Evolutionary conservation across 2,113 vertebrate genomes (phyloP), one percentile per base, ranked within the genome.

Genomic region (Chloropsis hardwickii): DNA sequence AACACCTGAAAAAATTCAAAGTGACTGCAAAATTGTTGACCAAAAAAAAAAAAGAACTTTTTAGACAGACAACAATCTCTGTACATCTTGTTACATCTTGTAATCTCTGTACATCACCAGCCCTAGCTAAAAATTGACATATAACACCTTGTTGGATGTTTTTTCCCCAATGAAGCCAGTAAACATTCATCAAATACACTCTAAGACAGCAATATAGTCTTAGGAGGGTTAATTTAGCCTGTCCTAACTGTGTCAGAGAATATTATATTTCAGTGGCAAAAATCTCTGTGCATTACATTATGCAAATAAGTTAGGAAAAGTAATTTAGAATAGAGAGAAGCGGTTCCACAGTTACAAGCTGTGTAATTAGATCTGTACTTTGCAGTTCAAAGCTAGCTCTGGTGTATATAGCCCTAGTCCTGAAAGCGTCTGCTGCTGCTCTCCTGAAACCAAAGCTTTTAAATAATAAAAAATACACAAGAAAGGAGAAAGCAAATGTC

Each of bases 361-460:
- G 96, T 95, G 97, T 98, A 98, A 98, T 98, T 97, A 98, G 97
- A 98, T 97, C 95, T 96, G 82, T 62, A 96, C 60, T 97, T 40
- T 20, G 88, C 94, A 98, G 94, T 96, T 98, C 91, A 98, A 96
- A 98, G 97, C 82, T 70, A 96, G 90, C 94, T 96, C 94, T 93
- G 91, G 94, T 97, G 88, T 95, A 88, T 53, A 48, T 39, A 92
- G 79, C 71, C 62, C 78, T 92, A 95, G 92, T 35, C 53, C 93
- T 93, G 92, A 95, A 93, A 94, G 88, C 5, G 27, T 92, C 81
- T 95, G 87, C 61, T 95, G 86, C 86, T 95, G 72, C 94, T 97
- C 78, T 96, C 71, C 69, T 45, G 74, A 97, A 97, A 97, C 71
- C 87, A 92, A 97, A 96, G 91, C 90, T 94, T 97, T 95, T 88